Evolutionary conservation across 2,888 invertebrate species (phyloP).

Genomic region (Eupeodes latifasciatus): DNA sequence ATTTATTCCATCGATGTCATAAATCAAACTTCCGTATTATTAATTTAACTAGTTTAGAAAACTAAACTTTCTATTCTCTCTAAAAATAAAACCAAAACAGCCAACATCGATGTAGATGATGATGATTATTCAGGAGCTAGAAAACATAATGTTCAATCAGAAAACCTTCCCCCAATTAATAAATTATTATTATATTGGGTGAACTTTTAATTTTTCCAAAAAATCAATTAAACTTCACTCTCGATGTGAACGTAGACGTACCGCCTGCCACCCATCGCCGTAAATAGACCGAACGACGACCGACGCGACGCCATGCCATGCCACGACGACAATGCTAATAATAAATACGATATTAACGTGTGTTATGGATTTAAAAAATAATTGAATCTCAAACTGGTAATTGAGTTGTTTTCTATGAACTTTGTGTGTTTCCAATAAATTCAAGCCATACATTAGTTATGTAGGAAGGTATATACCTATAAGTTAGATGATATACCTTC

Average conservation of each 20-base stretch:
- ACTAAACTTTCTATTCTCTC: neutral
- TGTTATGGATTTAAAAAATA: neutral
- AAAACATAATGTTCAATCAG: neutral
- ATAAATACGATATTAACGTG: neutral
- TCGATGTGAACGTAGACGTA: neutral
- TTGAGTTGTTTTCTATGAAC: slow-evolving; percentile 28
- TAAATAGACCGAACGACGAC: no score
- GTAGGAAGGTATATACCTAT: no score
- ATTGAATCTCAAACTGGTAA: slow-evolving; percentile 21
- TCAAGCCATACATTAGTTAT: neutral
- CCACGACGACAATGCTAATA: neutral
- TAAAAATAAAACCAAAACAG: neutral
- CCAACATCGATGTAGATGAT: neutral
- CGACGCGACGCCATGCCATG: no score
- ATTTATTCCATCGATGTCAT: slow-evolving; percentile 3
- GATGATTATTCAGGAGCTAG: neutral
- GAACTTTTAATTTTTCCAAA: neutral
- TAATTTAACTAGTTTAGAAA: neutral
- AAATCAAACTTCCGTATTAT: slow-evolving; percentile 18
- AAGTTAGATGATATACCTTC: neutral
- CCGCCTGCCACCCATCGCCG: no score
- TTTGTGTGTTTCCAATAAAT: slow-evolving; percentile 14
- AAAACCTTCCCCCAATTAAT: neutral
- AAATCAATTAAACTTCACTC: slow-evolving; percentile 10
- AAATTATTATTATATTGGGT: neutral